A percentile compares a stretch with the other conserved stretches of the same genome.
phyloP scores from a whole-genome alignment of 2,888 invertebrate genomes.

The Rhimphoctona megacephalus region DNA sequence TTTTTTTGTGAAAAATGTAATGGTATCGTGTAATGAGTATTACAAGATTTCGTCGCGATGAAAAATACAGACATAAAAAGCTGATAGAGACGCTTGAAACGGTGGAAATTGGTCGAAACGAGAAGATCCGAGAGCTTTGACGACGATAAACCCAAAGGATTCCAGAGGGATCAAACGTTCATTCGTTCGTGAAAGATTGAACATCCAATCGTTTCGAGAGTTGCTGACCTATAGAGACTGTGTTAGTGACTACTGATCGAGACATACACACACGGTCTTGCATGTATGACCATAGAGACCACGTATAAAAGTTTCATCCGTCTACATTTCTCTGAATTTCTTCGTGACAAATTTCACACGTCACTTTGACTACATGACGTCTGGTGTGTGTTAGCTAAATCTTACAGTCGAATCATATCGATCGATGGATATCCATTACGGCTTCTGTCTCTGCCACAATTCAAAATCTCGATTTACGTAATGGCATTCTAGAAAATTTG shows the following conservation, averaged over 20 bases:
- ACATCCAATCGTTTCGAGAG: slow-evolving; percentile 47
- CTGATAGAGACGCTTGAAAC: neutral
- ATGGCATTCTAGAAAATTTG: neutral
- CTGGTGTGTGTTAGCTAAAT: neutral
- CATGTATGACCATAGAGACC: neutral
- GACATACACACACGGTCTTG: neutral
- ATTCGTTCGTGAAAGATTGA: slow-evolving; percentile 51
- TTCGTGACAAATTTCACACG: slow-evolving; percentile 43
- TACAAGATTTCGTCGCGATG: neutral
- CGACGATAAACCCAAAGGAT: slow-evolving; percentile 46
- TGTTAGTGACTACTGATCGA: slow-evolving; percentile 40
- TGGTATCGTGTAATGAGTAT: neutral
- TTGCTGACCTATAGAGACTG: slow-evolving; percentile 30
- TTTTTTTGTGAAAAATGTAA: neutral
- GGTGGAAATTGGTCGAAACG: slow-evolving; percentile 33
- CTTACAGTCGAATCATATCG: neutral
- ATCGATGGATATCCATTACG: neutral
- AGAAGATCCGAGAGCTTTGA: slow-evolving; percentile 40
- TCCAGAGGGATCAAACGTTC: slow-evolving; percentile 41
- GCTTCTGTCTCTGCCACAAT: neutral
- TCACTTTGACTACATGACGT: slow-evolving; percentile 15
- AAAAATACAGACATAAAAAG: slow-evolving; percentile 9
- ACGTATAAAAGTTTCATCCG: neutral
- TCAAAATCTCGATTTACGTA: neutral
- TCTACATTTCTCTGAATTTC: slow-evolving; percentile 7